These are phyloP conservation scores for Zaprionus obscuricornis DNA, from an alignment of 2,888 invertebrate species.

Conservation along the genomic window DNA sequence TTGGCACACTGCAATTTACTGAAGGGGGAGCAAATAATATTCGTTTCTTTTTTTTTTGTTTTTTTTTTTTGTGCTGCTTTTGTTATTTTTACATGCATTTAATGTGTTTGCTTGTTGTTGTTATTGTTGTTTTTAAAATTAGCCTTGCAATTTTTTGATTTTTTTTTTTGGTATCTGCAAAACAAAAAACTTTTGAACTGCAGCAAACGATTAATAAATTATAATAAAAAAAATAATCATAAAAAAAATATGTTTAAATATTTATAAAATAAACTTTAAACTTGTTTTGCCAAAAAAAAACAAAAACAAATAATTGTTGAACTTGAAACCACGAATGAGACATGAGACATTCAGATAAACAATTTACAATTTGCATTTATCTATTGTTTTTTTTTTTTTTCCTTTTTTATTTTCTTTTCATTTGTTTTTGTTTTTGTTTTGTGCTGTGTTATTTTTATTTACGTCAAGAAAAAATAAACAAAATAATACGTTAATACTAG, in stretches of 20 bases:
- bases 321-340: no score
- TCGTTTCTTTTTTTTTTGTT: constrained; percentile 5
- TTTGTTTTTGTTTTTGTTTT: constrained; percentile 11
- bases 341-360: constrained; percentile 31
- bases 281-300: background rate
- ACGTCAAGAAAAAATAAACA: constrained; percentile 36
- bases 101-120: background rate
- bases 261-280: constrained; percentile 6
- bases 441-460: no score
- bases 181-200: no score
- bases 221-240: no score
- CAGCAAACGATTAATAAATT: no score
- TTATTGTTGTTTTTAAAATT: constrained; percentile 6
- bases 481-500: constrained; percentile 19
- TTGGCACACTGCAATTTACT: constrained; percentile 10
- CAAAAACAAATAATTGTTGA: no score
- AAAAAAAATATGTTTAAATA: no score
- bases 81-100: constrained; percentile 17
- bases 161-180: no score
- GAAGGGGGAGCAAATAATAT: background rate
- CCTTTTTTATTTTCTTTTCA: no score
- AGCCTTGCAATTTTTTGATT: constrained; percentile 2
- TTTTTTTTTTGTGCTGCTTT: constrained; percentile 30
- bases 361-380: constrained; percentile 32
- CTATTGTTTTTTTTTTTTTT: constrained; percentile 19